phyloP scores from a whole-genome alignment of 2,113 vertebrate species.

The Saguinus midas region DNA sequence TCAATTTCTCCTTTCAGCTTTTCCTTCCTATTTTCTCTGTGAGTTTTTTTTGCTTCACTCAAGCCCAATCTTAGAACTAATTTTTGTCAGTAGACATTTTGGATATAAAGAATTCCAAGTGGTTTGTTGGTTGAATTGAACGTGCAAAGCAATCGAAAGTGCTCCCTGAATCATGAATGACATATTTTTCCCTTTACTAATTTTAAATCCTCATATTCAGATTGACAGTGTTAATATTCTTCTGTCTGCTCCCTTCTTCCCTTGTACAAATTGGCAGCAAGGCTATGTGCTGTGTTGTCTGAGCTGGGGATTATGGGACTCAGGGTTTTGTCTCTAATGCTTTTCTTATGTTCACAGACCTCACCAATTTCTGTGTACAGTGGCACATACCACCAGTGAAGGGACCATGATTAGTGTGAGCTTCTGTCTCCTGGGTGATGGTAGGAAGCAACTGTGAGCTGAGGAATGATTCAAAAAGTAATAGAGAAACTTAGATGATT shows the following conservation, averaged over 20 bases:
- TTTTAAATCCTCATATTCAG: constrained; percentile 7
- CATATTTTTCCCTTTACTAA: constrained; percentile 49
- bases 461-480: neutral
- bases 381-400: neutral
- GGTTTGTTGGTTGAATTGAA: neutral
- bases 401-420: neutral
- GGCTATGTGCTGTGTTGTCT: constrained; percentile 10
- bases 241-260: constrained; percentile 30
- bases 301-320: neutral
- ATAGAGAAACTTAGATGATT: neutral
- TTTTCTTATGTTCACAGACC: neutral
- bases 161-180: constrained; percentile 17
- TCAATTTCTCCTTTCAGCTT: neutral
- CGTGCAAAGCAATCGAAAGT: neutral
- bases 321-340: neutral
- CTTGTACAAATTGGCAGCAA: neutral
- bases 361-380: neutral
- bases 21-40: neutral
- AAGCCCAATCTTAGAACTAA: neutral
- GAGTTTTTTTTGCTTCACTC: neutral
- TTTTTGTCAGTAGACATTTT: constrained; percentile 7
- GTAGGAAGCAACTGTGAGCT: neutral
- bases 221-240: constrained; percentile 47
- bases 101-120: neutral
- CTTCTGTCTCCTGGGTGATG: neutral